These are phyloP conservation scores for Bombus ignitus DNA, from an alignment of 1,140 invertebrate species.

Conservation along the genomic window DNA sequence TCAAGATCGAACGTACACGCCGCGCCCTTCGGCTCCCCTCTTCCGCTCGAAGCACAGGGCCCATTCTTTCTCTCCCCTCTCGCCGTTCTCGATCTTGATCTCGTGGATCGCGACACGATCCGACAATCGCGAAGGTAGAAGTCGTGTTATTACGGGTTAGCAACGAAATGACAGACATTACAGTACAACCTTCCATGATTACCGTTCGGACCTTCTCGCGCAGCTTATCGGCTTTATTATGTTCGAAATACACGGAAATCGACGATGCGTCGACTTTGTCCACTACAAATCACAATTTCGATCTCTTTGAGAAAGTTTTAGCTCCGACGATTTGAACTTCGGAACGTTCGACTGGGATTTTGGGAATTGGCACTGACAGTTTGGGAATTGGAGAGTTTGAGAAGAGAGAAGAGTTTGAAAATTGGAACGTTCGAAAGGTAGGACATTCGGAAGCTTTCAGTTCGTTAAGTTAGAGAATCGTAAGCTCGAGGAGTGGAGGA, in stretches of 20 bases:
- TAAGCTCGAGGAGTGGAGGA: too few species aligned
- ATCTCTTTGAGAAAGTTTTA: too few species aligned
- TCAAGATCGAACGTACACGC: conserved; percentile 46
- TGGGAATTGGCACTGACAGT: too few species aligned
- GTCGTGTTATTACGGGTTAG: conserved; percentile 50
- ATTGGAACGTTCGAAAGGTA: neutral
- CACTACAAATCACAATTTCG: too few species aligned
- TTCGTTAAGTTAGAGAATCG: too few species aligned
- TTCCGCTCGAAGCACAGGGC: neutral
- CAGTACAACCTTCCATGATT: conserved; percentile 5
- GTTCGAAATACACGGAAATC: neutral
- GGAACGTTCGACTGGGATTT: too few species aligned
- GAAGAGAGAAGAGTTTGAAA: too few species aligned
- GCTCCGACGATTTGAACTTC: too few species aligned
- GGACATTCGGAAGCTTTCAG: too few species aligned
- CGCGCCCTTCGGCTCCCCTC: conserved; percentile 20
- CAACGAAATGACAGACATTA: conserved; percentile 50
- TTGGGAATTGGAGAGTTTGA: too few species aligned
- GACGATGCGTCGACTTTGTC: neutral
- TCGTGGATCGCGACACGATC: conserved; percentile 48
- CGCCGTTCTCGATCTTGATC: neutral
- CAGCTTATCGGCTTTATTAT: neutral
- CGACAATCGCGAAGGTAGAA: conserved; percentile 31
- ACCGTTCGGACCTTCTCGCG: neutral
- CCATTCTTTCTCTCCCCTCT: conserved; percentile 12